Evolutionary conservation across 2,797 vertebrate species (phyloP).

Genomic region (Cirrhinus mrigala): DNA sequence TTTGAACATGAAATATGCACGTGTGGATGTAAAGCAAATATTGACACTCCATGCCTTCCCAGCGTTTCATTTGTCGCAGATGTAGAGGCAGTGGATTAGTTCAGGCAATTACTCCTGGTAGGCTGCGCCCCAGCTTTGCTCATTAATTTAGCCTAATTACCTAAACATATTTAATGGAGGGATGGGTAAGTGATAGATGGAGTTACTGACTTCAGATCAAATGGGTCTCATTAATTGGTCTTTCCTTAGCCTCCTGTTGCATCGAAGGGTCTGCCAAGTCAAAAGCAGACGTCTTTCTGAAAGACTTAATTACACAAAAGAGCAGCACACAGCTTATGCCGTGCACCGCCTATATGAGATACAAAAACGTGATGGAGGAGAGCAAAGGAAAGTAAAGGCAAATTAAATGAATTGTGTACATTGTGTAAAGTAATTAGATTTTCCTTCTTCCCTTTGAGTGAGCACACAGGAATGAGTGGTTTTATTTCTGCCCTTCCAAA

Average conservation of each 20-base stretch:
- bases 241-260: conserved; percentile 35
- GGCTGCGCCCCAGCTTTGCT: conserved; percentile 48
- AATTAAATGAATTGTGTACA: not conserved
- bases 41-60: not conserved
- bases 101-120: conserved; percentile 52
- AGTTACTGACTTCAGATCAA: conserved; percentile 53
- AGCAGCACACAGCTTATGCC: not conserved
- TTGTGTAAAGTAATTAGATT: conserved; percentile 1
- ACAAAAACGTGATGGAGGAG: not conserved
- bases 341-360: not conserved
- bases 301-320: conserved; percentile 50
- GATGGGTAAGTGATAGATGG: conserved; percentile 55
- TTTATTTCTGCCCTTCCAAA: conserved; percentile 9
- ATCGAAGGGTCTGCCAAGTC: conserved; percentile 33
- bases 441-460: not conserved
- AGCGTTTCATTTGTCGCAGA: conserved; percentile 21
- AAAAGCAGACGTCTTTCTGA: conserved; percentile 51
- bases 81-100: conserved; percentile 40
- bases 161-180: conserved; percentile 56
- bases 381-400: not conserved
- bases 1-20: conserved; percentile 3
- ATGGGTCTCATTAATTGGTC: conserved; percentile 58
- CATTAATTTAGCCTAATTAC: conserved; percentile 62
- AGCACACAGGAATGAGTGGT: not conserved
- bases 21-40: not conserved